Conservation (phyloP, 2,797 vertebrate species). For the Glossophaga mutica region DNA sequence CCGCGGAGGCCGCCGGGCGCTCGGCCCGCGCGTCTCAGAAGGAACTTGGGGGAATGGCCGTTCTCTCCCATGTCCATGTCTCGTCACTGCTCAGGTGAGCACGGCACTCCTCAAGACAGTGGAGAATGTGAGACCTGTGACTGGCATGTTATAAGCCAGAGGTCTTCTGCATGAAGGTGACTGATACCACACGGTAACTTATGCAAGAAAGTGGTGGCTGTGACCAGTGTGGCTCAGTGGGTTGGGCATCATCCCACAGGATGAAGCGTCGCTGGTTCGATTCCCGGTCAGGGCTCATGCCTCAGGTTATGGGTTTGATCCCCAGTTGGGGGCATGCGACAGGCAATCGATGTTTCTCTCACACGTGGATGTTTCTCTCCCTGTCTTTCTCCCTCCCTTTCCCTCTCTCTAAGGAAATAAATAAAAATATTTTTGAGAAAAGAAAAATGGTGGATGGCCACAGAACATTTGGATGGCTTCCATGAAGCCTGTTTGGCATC, state of each 20-base stretch:
- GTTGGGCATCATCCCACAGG: too few relatives aligned
- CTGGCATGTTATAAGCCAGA: background rate
- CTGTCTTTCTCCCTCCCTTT: too few relatives aligned
- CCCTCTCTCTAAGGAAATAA: too few relatives aligned
- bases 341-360: too few relatives aligned
- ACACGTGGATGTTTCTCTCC: too few relatives aligned
- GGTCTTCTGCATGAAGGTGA: background rate
- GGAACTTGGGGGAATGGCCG: background rate
- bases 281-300: too few relatives aligned
- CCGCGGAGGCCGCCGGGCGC: rapidly evolving
- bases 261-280: too few relatives aligned
- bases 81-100: background rate
- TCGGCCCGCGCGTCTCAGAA: background rate
- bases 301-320: too few relatives aligned
- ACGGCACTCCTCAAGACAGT: background rate
- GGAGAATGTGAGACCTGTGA: background rate
- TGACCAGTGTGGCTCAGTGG: too few relatives aligned
- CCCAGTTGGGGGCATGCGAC: too few relatives aligned
- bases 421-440: too few relatives aligned
- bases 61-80: background rate
- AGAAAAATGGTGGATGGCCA: background rate
- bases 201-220: background rate
- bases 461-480: background rate
- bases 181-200: background rate
- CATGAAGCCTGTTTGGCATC: background rate